Evolutionary conservation across 2,888 invertebrate genomes (phyloP).

Genomic region (Agrochola lota): DNA sequence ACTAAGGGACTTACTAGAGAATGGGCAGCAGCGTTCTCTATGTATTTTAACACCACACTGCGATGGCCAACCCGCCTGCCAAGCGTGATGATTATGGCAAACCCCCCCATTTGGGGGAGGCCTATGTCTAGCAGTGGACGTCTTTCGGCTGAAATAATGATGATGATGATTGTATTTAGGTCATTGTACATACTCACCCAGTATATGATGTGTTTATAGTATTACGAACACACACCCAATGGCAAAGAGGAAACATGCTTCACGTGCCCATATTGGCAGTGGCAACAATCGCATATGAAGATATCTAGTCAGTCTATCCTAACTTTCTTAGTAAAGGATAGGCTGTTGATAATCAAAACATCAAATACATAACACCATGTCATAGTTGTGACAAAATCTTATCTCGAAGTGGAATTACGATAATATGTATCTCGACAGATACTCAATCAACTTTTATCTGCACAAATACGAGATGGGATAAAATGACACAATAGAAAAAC

Average conservation of each 20-base stretch:
- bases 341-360: slow-evolving; percentile 5
- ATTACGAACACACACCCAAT: background rate
- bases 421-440: slow-evolving; percentile 34
- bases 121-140: no score
- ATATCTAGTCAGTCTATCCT: slow-evolving; percentile 2
- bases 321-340: slow-evolving; percentile 2
- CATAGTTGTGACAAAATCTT: slow-evolving; percentile 27
- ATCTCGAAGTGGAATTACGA: slow-evolving; percentile 39
- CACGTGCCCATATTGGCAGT: background rate
- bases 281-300: no score
- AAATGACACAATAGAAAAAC: slow-evolving; percentile 9
- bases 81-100: no score
- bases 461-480: slow-evolving; percentile 22
- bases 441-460: slow-evolving; percentile 51
- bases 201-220: background rate
- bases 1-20: no score
- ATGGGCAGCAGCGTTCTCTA: no score
- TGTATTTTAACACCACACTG: no score
- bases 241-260: background rate
- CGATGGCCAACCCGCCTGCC: no score
- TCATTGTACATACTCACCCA: background rate
- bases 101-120: no score
- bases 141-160: no score
- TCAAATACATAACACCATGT: background rate
- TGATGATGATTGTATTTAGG: background rate